A percentile compares a stretch with the other conserved stretches of the same genome.
phyloP scores from a whole-genome alignment of 2,888 invertebrate genomes.

The Heliconius cydno region DNA sequence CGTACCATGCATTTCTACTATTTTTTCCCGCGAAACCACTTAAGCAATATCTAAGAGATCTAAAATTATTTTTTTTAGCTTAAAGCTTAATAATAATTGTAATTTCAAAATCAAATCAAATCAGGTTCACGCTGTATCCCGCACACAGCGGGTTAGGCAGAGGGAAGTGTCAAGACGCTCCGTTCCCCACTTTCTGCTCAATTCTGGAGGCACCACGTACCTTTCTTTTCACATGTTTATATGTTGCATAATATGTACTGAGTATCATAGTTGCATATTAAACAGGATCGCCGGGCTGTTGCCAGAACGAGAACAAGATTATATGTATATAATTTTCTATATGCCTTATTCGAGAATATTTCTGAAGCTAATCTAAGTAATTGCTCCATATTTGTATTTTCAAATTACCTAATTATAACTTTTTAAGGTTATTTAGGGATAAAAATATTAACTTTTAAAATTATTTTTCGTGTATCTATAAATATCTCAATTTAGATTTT shows the following conservation, averaged over 20 bases:
- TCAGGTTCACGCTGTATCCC: too few relatives aligned
- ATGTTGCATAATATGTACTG: background rate
- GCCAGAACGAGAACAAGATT: too few relatives aligned
- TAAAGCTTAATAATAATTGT: background rate
- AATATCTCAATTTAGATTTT: too few relatives aligned
- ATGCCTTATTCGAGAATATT: background rate
- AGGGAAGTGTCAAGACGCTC: too few relatives aligned
- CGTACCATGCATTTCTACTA: background rate
- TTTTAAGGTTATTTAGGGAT: too few relatives aligned
- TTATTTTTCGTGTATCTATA: too few relatives aligned
- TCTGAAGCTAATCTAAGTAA: background rate
- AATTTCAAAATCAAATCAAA: too few relatives aligned
- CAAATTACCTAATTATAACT: background rate
- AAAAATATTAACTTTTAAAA: too few relatives aligned
- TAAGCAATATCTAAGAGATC: background rate
- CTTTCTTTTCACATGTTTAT: background rate
- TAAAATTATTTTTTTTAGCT: background rate
- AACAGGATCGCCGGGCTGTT: background rate
- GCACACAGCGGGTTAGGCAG: too few relatives aligned
- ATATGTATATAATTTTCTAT: background rate
- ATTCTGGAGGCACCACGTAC: too few relatives aligned
- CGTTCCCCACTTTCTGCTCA: too few relatives aligned
- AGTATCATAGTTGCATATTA: background rate
- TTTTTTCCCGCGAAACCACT: slow-evolving; percentile 13
- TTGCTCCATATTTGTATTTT: too few relatives aligned